phyloP scores from a whole-genome alignment of 2,888 invertebrate genomes.

The Sialis lutaria region DNA sequence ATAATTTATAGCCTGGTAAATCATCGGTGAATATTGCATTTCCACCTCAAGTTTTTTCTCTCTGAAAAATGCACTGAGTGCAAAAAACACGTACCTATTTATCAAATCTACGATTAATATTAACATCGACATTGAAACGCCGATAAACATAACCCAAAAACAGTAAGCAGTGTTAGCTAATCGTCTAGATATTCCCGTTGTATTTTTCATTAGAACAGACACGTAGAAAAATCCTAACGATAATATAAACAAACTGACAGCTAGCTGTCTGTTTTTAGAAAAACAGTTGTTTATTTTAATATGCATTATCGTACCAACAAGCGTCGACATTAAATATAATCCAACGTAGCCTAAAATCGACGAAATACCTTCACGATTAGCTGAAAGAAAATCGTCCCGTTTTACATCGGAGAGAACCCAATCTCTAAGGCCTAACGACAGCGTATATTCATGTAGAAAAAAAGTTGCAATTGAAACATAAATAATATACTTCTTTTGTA shows the following conservation, averaged over 20 bases:
- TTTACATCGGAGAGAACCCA: slow-evolving; percentile 47
- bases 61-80: neutral
- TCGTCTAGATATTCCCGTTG: slow-evolving; percentile 53
- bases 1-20: slow-evolving; percentile 55
- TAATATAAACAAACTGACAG: slow-evolving; percentile 11
- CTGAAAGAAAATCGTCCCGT: slow-evolving; percentile 45
- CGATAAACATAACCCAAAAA: slow-evolving; percentile 51
- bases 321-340: slow-evolving; percentile 60
- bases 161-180: slow-evolving; percentile 72
- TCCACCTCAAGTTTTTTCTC: neutral
- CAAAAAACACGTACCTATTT: slow-evolving; percentile 14
- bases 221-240: slow-evolving; percentile 25
- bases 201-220: slow-evolving; percentile 28
- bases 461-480: slow-evolving; percentile 36
- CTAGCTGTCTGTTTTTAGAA: slow-evolving; percentile 6
- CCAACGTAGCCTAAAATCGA: slow-evolving; percentile 74
- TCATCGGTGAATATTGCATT: slow-evolving; percentile 24
- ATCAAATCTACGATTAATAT: slow-evolving; percentile 37
- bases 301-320: slow-evolving; percentile 36
- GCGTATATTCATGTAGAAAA: slow-evolving; percentile 44
- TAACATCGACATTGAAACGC: slow-evolving; percentile 34
- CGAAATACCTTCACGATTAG: slow-evolving; percentile 83
- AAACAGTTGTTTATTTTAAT: slow-evolving; percentile 17
- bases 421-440: slow-evolving; percentile 42
- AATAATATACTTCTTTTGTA: slow-evolving; percentile 32